Evolutionary conservation across 2,797 vertebrate genomes (phyloP).

Genomic region (Sciaenops ocellatus): DNA sequence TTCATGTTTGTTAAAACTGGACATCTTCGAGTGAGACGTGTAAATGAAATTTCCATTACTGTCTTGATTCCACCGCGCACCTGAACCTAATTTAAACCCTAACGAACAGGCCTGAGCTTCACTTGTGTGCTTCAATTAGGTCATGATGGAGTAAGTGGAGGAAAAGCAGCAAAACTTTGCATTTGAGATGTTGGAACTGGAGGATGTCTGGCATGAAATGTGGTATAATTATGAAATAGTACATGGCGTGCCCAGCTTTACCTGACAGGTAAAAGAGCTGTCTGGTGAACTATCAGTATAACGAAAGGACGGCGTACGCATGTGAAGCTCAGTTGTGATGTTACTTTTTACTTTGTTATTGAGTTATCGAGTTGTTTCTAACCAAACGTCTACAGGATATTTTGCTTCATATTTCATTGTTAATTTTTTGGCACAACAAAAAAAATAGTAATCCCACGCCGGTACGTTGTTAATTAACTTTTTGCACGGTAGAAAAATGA

Average conservation of each 20-base stretch:
- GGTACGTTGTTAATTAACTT: neutral
- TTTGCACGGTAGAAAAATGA: neutral
- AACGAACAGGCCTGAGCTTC: neutral
- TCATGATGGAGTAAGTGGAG: neutral
- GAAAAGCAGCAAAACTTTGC: no score
- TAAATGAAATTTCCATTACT: neutral
- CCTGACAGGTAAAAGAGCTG: no score
- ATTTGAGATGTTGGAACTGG: no score
- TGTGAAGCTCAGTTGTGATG: no score
- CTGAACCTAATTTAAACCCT: slow-evolving; percentile 26
- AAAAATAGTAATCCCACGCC: neutral
- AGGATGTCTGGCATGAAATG: no score
- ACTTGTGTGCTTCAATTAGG: neutral
- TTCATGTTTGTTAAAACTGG: slow-evolving; percentile 24
- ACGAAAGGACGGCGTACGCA: no score
- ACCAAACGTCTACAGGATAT: no score
- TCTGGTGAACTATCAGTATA: no score
- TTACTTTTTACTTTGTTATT: no score
- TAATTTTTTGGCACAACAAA: neutral
- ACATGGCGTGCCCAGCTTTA: no score
- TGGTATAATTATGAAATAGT: no score
- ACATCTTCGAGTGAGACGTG: slow-evolving; percentile 12
- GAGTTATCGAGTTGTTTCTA: no score
- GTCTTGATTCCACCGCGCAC: slow-evolving; percentile 18
- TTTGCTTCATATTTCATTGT: neutral